Conservation (phyloP, 1,140 invertebrate genomes). For the Drosophila pachea region DNA sequence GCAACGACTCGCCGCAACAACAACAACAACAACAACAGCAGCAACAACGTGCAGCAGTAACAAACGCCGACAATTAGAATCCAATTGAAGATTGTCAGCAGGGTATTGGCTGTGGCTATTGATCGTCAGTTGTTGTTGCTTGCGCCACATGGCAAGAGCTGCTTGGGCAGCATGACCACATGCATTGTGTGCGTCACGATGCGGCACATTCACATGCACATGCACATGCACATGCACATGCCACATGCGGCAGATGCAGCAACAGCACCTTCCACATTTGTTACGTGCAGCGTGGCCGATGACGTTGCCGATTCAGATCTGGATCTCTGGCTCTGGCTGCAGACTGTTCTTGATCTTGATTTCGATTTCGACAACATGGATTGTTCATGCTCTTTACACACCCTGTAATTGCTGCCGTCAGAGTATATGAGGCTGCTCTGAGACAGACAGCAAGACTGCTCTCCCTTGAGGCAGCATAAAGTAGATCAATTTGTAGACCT, state of each 20-base stretch:
- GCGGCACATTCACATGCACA: constrained; percentile 21
- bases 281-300: constrained; percentile 68
- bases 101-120: constrained; percentile 3
- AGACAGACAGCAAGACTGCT: too few relatives aligned
- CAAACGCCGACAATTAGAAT: constrained; percentile 69
- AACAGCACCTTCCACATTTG: constrained; percentile 56
- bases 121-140: too few relatives aligned
- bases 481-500: not conserved
- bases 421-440: not conserved
- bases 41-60: constrained; percentile 11
- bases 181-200: constrained; percentile 69
- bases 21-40: constrained; percentile 36
- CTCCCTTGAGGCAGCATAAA: too few relatives aligned
- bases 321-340: constrained; percentile 41
- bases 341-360: constrained; percentile 68
- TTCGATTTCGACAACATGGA: constrained; percentile 74
- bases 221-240: constrained; percentile 11
- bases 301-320: constrained; percentile 69
- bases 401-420: not conserved
- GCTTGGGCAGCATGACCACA: constrained; percentile 44
- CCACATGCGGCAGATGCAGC: constrained; percentile 2
- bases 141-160: not conserved
- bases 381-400: constrained; percentile 26
- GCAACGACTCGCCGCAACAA: constrained; percentile 3
- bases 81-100: constrained; percentile 57